Base-by-base conservation (phyloP, 2,888 invertebrate genomes). In the Ennomos erosarius region DNA sequence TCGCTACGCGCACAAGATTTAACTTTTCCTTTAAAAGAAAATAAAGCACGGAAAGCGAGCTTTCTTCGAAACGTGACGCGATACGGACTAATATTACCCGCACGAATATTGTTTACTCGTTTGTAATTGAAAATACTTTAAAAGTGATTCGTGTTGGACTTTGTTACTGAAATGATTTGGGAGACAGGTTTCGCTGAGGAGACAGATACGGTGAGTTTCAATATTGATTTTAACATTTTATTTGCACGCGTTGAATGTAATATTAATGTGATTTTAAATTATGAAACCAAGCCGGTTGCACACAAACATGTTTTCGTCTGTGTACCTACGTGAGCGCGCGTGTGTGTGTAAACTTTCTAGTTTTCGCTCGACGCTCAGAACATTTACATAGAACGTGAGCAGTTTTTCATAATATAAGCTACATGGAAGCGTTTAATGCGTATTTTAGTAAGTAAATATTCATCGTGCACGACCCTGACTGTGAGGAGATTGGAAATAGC, bases 301-400 rank as follows among this genome's bases (percentile, higher is more conserved):
- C 74, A 72, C 77, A 68, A 62, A 73, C 70, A 70, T 62, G 48
- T 68, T 60, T 67, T 66, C 62, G 37, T 55, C 55, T 62, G 67
- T 73, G 67, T 64, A 62, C 58, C 69, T 65, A n/a, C n/a, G 71
- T 51, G 61, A 57, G 74, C 61, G 69, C 75, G 73, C 75, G 65
- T 79, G 90, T 83, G 89, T 84, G 88, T 50, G 88, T 83, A 63
- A 81, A 92, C 92, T 92, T 92, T 92, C 92, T 92, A 92, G 92
- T 91, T 90, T 91, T 90, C 92, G 90, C 90, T 88, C 84, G 84
- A 75, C 77, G 85, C 79, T 83, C 80, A 72, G 71, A 68, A 79
- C 80, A 91, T 92, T 91, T 88, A 88, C 92, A 91, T 91, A 88
- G 87, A 85, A 92, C 92, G 92, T 91, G 92, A 86, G 87, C 80